Percentiles rank a stretch among this genome's conserved stretches.
phyloP scores from a whole-genome alignment of 2,797 vertebrate genomes.

The Clarias platycephalus region DNA sequence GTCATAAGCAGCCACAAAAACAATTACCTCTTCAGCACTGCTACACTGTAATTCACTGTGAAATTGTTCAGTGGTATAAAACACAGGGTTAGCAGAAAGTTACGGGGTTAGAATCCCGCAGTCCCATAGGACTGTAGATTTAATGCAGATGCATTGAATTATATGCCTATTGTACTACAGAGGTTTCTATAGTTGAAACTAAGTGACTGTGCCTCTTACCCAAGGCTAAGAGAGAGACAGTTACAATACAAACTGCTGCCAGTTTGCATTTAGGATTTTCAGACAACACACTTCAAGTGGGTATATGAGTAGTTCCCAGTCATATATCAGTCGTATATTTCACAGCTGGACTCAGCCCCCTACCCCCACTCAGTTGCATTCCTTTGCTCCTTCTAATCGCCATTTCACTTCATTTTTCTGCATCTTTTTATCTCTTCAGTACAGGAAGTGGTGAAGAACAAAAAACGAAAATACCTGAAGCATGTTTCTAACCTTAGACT shows the following conservation, averaged over 20 bases:
- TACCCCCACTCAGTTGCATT: neutral
- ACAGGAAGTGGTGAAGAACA: slow-evolving; percentile 48
- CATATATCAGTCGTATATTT: slow-evolving; percentile 37
- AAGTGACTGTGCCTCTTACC: slow-evolving; percentile 40
- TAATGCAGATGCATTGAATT: neutral
- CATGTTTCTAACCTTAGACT: neutral
- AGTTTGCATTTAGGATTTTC: slow-evolving; percentile 34
- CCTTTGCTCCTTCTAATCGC: slow-evolving; percentile 23
- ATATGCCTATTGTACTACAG: slow-evolving; percentile 41
- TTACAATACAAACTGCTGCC: slow-evolving; percentile 37
- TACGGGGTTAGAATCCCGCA: slow-evolving; percentile 2
- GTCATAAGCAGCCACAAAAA: slow-evolving; percentile 41
- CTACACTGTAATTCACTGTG: slow-evolving; percentile 36
- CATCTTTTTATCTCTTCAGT: slow-evolving; percentile 16
- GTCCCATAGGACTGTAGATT: slow-evolving; percentile 2
- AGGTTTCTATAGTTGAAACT: slow-evolving; percentile 33
- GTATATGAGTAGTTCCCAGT: slow-evolving; percentile 33
- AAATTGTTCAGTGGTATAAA: slow-evolving; percentile 34
- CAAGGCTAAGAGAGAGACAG: slow-evolving; percentile 4
- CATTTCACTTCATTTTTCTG: slow-evolving; percentile 23
- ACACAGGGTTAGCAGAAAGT: slow-evolving; percentile 19
- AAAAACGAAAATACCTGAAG: neutral
- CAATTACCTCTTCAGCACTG: slow-evolving; percentile 29
- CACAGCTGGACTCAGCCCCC: neutral
- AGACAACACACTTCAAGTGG: slow-evolving; percentile 35